Base-by-base conservation (phyloP, 1,140 invertebrate species). In the Euura saliciscinereae region DNA sequence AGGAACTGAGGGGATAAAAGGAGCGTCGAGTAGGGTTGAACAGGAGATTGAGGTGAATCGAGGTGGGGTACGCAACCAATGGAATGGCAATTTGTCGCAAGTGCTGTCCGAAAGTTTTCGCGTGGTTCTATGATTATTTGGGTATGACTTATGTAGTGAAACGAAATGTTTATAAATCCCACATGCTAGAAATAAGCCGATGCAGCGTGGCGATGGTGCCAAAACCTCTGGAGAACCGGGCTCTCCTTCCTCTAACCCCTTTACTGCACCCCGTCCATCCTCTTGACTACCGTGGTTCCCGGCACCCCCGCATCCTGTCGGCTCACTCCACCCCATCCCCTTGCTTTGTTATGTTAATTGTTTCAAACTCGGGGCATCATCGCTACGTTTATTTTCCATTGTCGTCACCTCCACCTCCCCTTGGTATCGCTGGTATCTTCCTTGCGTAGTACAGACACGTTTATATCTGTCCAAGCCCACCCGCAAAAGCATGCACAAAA, bases 301-400 rank as follows among this genome's bases (percentile, higher is more conserved):
- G 4, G 13, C 43, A n/a, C 43, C 43, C 68, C 68, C 28, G n/a
- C 8, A 44, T 43, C 68, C 6, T 44, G 68, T 4, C 68, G 13
- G 51, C 51, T 59, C 28, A 28, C 28, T 59, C 51, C 51, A 8
- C 72, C 72, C 68, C 73, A 74, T 66, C 77, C 75, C 75, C 76
- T 73, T 71, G 78, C 82, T 82, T 85, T 85, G 82, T 84, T 82
- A 83, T 83, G 83, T 84, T 84, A 85, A 85, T 84, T 84, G 83
- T 85, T 85, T 84, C 81, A 81, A 84, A 84, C 82, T 84, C 80
- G 69, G 74, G 80, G 78, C 83, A 84, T 82, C 80, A 80, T 81
- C 77, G 79, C 81, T 80, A 79, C 80, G 82, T 85, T 84, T 85
- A 84, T 84, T 84, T 85, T 84, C 82, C 82, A 83, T 85, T 84